phyloP scores from a whole-genome alignment of 2,113 vertebrate genomes.

The Hyla sarda region DNA sequence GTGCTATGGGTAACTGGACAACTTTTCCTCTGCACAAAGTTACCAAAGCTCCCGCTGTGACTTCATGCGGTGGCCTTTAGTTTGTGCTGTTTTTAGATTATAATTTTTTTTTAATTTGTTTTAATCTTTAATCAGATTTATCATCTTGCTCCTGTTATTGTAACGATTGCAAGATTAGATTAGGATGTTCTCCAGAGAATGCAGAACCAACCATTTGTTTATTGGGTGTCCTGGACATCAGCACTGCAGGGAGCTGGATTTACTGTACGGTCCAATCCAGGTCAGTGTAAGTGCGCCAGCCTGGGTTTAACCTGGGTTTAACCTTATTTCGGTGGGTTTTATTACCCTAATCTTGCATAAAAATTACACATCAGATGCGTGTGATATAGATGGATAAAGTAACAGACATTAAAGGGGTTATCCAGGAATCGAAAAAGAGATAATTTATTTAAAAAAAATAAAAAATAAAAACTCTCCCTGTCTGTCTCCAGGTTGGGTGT shows the following conservation, averaged over 20 bases:
- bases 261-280: not conserved
- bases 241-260: not conserved
- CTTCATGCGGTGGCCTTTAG: no score
- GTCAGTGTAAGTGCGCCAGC: slow-evolving; percentile 47
- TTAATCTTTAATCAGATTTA: not conserved
- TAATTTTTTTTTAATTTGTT: no score
- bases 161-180: not conserved
- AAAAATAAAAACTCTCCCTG: no score
- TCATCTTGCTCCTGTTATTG: not conserved
- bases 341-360: not conserved
- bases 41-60: no score
- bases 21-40: no score
- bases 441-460: no score
- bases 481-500: no score
- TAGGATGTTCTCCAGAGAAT: not conserved
- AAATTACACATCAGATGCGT: not conserved
- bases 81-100: not conserved
- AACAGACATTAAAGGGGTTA: no score
- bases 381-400: not conserved
- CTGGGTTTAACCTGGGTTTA: slow-evolving; percentile 24
- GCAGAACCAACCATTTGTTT: not conserved
- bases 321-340: slow-evolving; percentile 26
- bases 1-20: no score
- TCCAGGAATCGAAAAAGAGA: no score
- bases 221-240: not conserved